A percentile compares a stretch with the other conserved stretches of the same genome.
These are phyloP conservation scores for Campylorhamphus procurvoides DNA, from an alignment of 2,113 vertebrate species.

Conservation along the genomic window DNA sequence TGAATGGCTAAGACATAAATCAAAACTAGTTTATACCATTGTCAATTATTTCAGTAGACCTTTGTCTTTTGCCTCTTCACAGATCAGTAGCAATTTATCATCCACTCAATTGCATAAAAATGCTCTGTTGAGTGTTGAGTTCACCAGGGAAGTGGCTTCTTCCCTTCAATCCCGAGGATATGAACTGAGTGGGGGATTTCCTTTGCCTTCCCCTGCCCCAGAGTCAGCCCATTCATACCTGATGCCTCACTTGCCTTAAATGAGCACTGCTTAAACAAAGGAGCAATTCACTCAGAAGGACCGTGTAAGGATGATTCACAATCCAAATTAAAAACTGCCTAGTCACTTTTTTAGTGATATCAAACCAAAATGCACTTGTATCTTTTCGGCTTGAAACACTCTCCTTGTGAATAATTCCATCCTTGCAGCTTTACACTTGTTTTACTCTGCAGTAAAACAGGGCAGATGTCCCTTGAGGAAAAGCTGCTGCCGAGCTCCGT, in stretches of 20 bases:
- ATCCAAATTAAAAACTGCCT: neutral
- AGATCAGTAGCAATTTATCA: constrained; percentile 21
- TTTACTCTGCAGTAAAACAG: neutral
- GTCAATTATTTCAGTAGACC: neutral
- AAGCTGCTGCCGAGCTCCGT: neutral
- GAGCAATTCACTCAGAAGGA: neutral
- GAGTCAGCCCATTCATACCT: neutral
- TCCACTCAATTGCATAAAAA: neutral
- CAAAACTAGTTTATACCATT: neutral
- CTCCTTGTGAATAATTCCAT: neutral
- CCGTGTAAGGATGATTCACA: neutral
- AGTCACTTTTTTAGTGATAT: neutral
- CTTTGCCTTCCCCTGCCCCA: neutral
- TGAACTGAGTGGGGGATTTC: constrained; percentile 1
- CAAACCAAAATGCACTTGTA: neutral
- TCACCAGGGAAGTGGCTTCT: neutral
- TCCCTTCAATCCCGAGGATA: neutral
- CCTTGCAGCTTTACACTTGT: neutral
- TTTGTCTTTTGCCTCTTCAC: neutral
- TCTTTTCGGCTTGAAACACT: neutral
- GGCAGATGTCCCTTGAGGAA: neutral
- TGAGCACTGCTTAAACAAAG: neutral
- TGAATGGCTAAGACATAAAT: neutral
- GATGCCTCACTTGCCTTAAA: neutral
- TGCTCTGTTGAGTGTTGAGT: neutral